Conservation (phyloP, 2,888 invertebrate species). For the Trichacis sp. region DNA sequence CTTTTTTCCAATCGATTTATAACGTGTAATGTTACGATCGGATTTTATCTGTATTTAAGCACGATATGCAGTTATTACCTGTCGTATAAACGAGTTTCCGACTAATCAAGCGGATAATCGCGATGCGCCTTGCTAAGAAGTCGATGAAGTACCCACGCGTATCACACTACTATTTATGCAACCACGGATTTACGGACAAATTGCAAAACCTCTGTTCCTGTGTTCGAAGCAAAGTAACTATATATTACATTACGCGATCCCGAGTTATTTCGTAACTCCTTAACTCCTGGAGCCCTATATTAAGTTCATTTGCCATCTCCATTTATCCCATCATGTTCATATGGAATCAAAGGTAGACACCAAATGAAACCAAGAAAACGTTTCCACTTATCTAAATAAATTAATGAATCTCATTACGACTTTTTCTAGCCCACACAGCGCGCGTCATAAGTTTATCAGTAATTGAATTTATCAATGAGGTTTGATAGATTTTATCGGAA, state of each 20-base stretch:
- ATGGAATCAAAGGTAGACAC: not conserved
- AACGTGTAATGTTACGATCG: conserved; percentile 43
- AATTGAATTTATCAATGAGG: not conserved
- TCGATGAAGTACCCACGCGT: conserved; percentile 45
- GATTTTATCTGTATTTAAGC: conserved; percentile 44
- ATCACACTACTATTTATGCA: conserved; percentile 41
- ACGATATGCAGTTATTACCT: conserved; percentile 44
- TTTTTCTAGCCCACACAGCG: too few relatives aligned
- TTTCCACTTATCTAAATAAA: not conserved
- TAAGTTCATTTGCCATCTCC: not conserved
- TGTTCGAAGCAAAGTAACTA: too few relatives aligned
- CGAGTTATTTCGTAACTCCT: not conserved
- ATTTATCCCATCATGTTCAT: not conserved
- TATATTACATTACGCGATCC: conserved; percentile 2
- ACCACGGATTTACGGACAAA: conserved; percentile 28
- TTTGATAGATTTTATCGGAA: not conserved
- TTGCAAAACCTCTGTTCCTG: too few relatives aligned
- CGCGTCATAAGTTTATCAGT: not conserved
- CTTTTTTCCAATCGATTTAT: conserved; percentile 34
- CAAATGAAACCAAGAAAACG: not conserved
- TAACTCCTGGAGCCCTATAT: not conserved
- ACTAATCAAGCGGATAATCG: conserved; percentile 48
- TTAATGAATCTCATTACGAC: not conserved
- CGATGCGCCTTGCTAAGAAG: conserved; percentile 42
- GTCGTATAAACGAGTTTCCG: conserved; percentile 46